Evolutionary conservation across 2,113 vertebrate species (phyloP).

Genomic region (Caloenas nicobarica): DNA sequence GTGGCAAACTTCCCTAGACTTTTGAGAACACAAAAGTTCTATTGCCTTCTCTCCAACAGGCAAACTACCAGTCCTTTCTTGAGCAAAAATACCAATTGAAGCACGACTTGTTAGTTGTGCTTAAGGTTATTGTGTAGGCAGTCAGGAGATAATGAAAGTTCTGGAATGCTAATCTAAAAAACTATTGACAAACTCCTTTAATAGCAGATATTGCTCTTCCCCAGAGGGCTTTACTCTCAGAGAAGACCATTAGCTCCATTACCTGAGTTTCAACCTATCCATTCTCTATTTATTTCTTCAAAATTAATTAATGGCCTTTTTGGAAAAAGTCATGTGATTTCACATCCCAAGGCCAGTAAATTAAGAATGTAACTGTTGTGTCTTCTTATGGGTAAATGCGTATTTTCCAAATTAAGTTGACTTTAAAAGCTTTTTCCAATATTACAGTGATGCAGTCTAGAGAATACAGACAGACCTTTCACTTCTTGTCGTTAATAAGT

Average conservation of each 20-base stretch:
- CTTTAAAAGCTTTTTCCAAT: not conserved
- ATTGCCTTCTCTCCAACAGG: not conserved
- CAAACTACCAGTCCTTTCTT: not conserved
- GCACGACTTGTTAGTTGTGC: not conserved
- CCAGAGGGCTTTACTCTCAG: not conserved
- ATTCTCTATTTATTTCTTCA: not conserved
- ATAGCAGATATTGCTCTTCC: not conserved
- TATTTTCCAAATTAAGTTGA: not conserved
- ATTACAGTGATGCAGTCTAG: not conserved
- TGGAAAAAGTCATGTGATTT: not conserved
- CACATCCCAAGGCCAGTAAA: not conserved
- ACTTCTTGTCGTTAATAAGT: constrained; percentile 7
- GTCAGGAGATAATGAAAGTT: not conserved
- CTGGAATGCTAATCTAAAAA: not conserved
- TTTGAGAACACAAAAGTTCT: not conserved
- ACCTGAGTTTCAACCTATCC: not conserved
- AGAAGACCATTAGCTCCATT: not conserved
- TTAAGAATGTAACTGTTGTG: not conserved
- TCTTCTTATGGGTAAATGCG: not conserved
- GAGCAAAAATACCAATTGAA: not conserved
- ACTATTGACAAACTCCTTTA: not conserved
- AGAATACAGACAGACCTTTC: constrained; percentile 3
- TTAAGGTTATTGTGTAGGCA: not conserved
- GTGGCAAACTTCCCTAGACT: not conserved
- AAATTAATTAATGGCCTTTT: not conserved